These are phyloP conservation scores for Trichonephila clavata DNA, from an alignment of 1,140 invertebrate genomes.

Conservation along the genomic window DNA sequence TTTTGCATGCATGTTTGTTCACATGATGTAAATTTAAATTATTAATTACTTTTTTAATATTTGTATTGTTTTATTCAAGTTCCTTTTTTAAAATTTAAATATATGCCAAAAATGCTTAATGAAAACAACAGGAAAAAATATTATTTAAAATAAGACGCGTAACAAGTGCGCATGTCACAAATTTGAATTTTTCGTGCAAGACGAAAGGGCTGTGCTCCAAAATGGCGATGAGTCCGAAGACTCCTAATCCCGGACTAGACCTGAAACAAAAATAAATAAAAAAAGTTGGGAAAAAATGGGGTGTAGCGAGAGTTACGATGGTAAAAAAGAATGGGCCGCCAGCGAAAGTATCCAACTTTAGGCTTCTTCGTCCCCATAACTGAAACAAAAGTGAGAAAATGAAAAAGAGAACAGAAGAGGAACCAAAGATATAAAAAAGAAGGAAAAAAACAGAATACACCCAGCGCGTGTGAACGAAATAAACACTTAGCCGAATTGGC, in stretches of 20 bases:
- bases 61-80: too few relatives aligned
- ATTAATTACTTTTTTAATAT: too few relatives aligned
- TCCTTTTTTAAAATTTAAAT: too few relatives aligned
- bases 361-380: slow-evolving; percentile 47
- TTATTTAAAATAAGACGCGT: too few relatives aligned
- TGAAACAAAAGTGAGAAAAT: slow-evolving; percentile 43
- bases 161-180: too few relatives aligned
- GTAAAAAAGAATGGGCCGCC: slow-evolving; percentile 32
- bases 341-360: slow-evolving; percentile 50
- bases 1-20: too few relatives aligned
- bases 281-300: neutral
- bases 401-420: slow-evolving; percentile 17
- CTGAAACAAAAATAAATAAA: neutral
- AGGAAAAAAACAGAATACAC: slow-evolving; percentile 20
- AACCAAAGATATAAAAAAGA: neutral
- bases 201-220: neutral
- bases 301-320: slow-evolving; percentile 20
- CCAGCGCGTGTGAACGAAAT: slow-evolving; percentile 67
- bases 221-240: neutral
- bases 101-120: too few relatives aligned
- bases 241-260: neutral
- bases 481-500: slow-evolving; percentile 74
- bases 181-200: too few relatives aligned
- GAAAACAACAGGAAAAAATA: too few relatives aligned
- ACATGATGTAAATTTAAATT: too few relatives aligned